phyloP scores from a whole-genome alignment of 2,888 invertebrate genomes.

The Spisula solida region DNA sequence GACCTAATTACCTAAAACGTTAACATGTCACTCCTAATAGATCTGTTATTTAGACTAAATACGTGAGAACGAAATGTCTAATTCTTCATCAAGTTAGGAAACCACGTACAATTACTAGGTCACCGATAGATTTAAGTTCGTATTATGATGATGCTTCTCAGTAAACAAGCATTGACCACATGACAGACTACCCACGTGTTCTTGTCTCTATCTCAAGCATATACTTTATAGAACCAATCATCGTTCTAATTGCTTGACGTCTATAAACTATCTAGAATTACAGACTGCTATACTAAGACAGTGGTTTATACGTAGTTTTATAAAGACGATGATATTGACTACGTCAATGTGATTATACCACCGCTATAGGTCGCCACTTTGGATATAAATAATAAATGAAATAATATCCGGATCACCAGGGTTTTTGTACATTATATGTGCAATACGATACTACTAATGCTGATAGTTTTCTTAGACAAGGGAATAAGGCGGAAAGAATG shows the following conservation, averaged over 20 bases:
- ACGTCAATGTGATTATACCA: background rate
- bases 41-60: too few species aligned
- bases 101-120: too few species aligned
- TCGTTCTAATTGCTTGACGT: background rate
- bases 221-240: background rate
- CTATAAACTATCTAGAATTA: background rate
- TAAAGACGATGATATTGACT: background rate
- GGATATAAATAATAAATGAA: constrained; percentile 5
- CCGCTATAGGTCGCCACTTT: background rate
- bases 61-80: too few species aligned
- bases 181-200: too few species aligned
- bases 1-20: too few species aligned
- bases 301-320: background rate
- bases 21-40: too few species aligned
- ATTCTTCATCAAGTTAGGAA: too few species aligned
- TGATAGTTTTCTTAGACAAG: background rate
- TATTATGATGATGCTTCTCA: too few species aligned
- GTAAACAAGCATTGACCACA: too few species aligned
- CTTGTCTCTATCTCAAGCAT: background rate
- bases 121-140: too few species aligned
- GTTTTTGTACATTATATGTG: background rate
- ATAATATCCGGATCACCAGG: background rate
- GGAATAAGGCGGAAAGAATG: background rate
- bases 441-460: background rate
- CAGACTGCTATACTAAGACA: background rate